Evolutionary conservation across 2,888 invertebrate genomes (phyloP).

Genomic region (Germaria angustata): DNA sequence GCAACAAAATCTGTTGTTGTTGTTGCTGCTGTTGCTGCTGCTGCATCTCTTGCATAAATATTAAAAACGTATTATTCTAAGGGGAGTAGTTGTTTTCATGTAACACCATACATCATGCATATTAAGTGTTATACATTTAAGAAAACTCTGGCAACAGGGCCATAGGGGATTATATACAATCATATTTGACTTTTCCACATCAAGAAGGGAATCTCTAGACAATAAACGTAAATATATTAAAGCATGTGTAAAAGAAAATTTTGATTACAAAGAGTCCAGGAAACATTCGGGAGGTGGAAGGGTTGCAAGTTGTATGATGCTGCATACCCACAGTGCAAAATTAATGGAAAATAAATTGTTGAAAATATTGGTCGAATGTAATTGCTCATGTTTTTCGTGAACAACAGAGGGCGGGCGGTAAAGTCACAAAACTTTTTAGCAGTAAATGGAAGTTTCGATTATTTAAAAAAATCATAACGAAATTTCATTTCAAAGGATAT

Average conservation of each 20-base stretch:
- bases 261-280: not conserved
- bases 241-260: not conserved
- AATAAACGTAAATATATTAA: not conserved
- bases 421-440: too few relatives aligned
- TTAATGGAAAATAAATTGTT: too few relatives aligned
- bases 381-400: too few relatives aligned
- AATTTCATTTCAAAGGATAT: too few relatives aligned
- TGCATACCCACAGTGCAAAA: too few relatives aligned
- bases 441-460: too few relatives aligned
- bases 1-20: not conserved
- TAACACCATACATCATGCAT: conserved; percentile 44
- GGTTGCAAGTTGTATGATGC: not conserved
- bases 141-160: not conserved
- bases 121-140: conserved; percentile 19
- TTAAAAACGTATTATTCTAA: conserved; percentile 39
- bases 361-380: too few relatives aligned
- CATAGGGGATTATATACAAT: not conserved
- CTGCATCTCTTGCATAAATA: conserved; percentile 24
- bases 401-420: too few relatives aligned
- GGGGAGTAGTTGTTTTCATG: conserved; percentile 40
- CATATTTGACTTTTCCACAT: not conserved
- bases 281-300: not conserved
- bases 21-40: too few relatives aligned
- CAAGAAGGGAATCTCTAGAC: not conserved
- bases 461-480: too few relatives aligned